A percentile compares a stretch with the other conserved stretches of the same genome.
Conservation (phyloP, 2,888 invertebrate genomes). For the Leptura quadrifasciata region DNA sequence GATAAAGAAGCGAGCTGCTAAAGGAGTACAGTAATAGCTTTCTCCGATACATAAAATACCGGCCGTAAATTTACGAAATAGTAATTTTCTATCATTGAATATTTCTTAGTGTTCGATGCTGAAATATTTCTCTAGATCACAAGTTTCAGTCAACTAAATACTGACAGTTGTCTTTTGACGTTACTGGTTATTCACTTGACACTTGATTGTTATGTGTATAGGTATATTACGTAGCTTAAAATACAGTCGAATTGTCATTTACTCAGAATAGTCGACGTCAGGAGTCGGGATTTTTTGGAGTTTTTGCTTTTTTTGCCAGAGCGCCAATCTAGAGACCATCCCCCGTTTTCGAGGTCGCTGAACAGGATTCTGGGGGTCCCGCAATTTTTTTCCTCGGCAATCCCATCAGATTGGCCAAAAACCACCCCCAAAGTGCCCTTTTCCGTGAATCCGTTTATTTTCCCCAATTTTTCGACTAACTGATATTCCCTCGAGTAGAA, state of each 20-base stretch:
- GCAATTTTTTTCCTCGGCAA: too few species aligned
- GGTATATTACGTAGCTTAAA: neutral
- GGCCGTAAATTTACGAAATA: conserved; percentile 5
- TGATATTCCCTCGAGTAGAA: too few species aligned
- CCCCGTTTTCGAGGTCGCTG: too few species aligned
- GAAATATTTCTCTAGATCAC: neutral
- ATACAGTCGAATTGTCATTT: neutral
- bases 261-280: too few species aligned
- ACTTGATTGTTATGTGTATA: neutral
- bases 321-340: too few species aligned
- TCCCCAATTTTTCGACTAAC: too few species aligned
- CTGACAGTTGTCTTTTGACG: neutral
- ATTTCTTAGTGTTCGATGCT: neutral
- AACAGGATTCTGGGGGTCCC: too few species aligned
- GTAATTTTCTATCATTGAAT: conserved; percentile 1
- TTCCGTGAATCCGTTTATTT: too few species aligned
- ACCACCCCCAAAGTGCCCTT: too few species aligned
- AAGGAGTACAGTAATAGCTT: neutral
- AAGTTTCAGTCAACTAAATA: neutral
- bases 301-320: too few species aligned
- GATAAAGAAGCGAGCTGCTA: conserved; percentile 10
- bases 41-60: conserved; percentile 11
- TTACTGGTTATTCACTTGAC: neutral
- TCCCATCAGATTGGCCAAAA: too few species aligned
- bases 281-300: too few species aligned